These are phyloP conservation scores for Wiebesia pumilae DNA, from an alignment of 1,140 invertebrate species.

Conservation along the genomic window DNA sequence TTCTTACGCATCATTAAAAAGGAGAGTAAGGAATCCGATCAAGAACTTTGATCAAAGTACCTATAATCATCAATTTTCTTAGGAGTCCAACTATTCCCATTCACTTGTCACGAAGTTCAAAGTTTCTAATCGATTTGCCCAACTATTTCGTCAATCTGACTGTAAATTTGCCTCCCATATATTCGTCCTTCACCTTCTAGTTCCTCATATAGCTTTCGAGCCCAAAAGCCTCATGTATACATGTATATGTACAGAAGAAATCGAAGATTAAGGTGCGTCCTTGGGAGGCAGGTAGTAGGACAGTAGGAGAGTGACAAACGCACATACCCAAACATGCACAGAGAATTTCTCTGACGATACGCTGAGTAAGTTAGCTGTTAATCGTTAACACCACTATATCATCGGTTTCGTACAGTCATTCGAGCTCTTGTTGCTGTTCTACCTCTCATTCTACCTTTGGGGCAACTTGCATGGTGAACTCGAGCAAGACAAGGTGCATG, in stretches of 20 bases:
- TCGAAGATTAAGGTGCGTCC: not conserved
- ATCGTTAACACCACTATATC: constrained; percentile 51
- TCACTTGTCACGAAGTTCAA: constrained; percentile 38
- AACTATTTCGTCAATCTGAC: constrained; percentile 50
- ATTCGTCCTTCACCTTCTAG: not conserved
- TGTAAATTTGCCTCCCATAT: constrained; percentile 21
- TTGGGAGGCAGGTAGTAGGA: not conserved
- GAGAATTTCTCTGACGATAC: not conserved
- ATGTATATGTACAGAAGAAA: not conserved
- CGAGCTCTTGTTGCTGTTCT: not conserved
- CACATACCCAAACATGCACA: not conserved
- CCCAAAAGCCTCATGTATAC: not conserved
- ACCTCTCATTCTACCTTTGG: not conserved
- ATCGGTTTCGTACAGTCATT: constrained; percentile 26
- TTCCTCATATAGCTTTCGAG: not conserved
- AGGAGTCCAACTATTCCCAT: constrained; percentile 51
- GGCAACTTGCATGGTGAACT: not conserved
- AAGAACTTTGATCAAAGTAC: constrained; percentile 33
- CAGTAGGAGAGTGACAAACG: not conserved
- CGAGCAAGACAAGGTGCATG: not conserved
- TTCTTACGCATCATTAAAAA: constrained; percentile 3
- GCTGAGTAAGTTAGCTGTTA: constrained; percentile 41
- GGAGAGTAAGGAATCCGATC: constrained; percentile 33
- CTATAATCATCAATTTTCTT: constrained; percentile 51
- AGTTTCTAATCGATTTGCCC: constrained; percentile 49